These are phyloP conservation scores for Ptilonorhynchus violaceus DNA, from an alignment of 2,113 vertebrate species.

Conservation along the genomic window DNA sequence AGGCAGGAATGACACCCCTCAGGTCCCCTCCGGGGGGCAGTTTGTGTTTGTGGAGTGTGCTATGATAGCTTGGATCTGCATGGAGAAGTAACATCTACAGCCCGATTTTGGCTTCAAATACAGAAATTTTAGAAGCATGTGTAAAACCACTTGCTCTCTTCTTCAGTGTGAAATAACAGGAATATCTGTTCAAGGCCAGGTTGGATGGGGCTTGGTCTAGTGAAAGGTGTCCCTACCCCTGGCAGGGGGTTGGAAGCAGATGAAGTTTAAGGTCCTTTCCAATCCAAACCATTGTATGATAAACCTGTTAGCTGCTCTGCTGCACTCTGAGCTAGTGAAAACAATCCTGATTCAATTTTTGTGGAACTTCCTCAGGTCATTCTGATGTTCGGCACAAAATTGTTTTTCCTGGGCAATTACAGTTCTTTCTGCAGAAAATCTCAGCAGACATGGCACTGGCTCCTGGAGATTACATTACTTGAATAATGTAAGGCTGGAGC, in stretches of 20 bases:
- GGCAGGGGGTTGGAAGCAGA: neutral
- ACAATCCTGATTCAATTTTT: neutral
- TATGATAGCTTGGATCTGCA: rapidly evolving
- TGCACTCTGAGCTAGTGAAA: neutral
- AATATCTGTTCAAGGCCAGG: neutral
- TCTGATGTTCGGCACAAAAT: neutral
- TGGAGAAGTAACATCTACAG: neutral
- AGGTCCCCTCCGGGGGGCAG: neutral
- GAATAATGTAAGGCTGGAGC: neutral
- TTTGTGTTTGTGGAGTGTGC: neutral
- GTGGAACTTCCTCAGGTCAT: neutral
- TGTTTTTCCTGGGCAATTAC: neutral
- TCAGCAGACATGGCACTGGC: neutral
- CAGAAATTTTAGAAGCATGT: neutral
- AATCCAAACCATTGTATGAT: neutral
- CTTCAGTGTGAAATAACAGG: neutral
- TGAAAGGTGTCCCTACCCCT: neutral
- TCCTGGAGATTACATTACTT: neutral
- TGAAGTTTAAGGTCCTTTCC: neutral
- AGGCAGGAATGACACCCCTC: neutral
- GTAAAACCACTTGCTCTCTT: neutral
- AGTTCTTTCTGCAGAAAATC: neutral
- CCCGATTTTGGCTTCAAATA: neutral
- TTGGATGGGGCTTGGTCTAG: neutral
- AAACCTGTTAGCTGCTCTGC: neutral